Base-by-base conservation (phyloP, 1,140 invertebrate species). In the Piezodorus guildinii region DNA sequence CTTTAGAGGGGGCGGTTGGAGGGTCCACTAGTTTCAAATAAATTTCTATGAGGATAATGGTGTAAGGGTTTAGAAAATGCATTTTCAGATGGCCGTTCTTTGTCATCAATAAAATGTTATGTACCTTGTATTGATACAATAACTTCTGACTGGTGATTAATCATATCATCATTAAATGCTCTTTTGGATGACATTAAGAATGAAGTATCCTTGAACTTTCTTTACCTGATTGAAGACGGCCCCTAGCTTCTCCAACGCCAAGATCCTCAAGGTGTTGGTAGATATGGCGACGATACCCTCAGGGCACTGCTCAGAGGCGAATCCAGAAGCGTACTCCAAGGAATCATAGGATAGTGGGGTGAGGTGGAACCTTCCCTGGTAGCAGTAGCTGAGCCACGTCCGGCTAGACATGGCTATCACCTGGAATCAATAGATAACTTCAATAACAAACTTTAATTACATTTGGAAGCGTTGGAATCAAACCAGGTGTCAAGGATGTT, bases 261-360 rank as follows among this genome's bases (percentile, higher is more conserved):
- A 83, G 82, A 99, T 99, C 68, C 94, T 83, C 27, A 99, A 77
- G 0, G 96, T 99, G 71, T 99, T 99, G 0, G 91, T 91, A 0
- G 95, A 96, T 75, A 99, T 99, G 0, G 97, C 96, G 9, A 99
- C 97, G 68, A 99, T 96, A 68, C 96, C 97, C 77, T 99, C 97
- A 0, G 94, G 93, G 81, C 96, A 99, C 75, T 99, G 96, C 76
- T 99, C 96, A 65, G 94, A 97, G 64, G 93, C 93, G 74, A 98
- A 99, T 14, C 95, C 94, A 0, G 94, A 95, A 0, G 97, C 96
- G 78, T 96, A 98, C 73, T 99, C 97, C 21, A 99, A 76, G 54
- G 90, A 90, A 76, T 98, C 94, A 72, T 98, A 98, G 0, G 94
- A 97, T 0, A 98, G 74, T 1, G 96, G 95, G 0, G 95, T 98